A percentile compares a stretch with the other conserved stretches of the same genome.
These are phyloP conservation scores for Elgonia sp. DNA, from an alignment of 2,888 invertebrate species.

Conservation along the genomic window DNA sequence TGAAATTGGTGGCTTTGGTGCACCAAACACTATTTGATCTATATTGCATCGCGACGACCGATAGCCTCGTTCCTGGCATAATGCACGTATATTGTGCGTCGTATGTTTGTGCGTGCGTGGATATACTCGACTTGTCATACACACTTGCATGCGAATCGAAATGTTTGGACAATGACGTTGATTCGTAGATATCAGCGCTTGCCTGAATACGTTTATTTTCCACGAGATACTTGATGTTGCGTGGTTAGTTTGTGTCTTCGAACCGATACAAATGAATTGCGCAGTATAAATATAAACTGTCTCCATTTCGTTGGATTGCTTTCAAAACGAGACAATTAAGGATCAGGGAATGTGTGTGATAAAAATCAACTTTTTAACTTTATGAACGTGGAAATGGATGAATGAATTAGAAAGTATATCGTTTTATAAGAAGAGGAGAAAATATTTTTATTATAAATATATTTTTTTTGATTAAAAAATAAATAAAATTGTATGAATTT, in stretches of 20 bases:
- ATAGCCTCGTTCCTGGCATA: conserved; percentile 40
- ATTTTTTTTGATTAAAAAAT: too few relatives aligned
- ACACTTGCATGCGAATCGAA: conserved; percentile 27
- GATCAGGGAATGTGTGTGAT: too few relatives aligned
- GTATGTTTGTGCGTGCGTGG: conserved; percentile 15
- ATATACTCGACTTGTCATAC: conserved; percentile 54
- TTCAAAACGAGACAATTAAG: neutral
- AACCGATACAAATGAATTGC: conserved; percentile 4
- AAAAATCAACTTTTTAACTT: too few relatives aligned
- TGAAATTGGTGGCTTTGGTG: conserved; percentile 73
- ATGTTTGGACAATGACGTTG: conserved; percentile 41
- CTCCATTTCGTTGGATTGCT: neutral
- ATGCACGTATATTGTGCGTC: conserved; percentile 25
- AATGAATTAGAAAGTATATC: too few relatives aligned
- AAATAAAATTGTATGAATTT: too few relatives aligned
- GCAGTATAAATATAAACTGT: neutral
- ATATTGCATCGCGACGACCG: conserved; percentile 23
- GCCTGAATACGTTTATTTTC: conserved; percentile 28
- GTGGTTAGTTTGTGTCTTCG: conserved; percentile 31
- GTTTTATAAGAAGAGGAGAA: too few relatives aligned
- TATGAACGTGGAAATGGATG: too few relatives aligned
- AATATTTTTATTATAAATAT: too few relatives aligned
- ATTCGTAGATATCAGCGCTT: conserved; percentile 32
- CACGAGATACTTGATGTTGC: conserved; percentile 14
- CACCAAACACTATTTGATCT: conserved; percentile 43